Percentiles rank a stretch among this genome's conserved stretches.
Evolutionary conservation across 1,140 invertebrate genomes (phyloP).

Genomic region (Cotesia glomerata): DNA sequence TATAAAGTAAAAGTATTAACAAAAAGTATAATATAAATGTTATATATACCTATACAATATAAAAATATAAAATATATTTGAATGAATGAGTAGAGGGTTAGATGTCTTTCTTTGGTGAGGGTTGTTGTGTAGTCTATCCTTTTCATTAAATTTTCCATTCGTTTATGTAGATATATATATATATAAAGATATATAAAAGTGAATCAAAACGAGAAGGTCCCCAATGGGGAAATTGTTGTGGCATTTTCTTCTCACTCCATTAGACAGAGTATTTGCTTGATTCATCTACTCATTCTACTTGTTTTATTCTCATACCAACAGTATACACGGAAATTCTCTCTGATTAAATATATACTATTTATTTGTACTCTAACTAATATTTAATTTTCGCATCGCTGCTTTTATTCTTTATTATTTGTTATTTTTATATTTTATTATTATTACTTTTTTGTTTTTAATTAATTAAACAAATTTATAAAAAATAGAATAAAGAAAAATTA

Average conservation of each 20-base stretch:
- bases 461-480: no score
- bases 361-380: no score
- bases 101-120: constrained; percentile 31
- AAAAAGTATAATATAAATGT: no score
- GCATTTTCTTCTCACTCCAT: constrained; percentile 53
- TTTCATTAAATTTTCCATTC: no score
- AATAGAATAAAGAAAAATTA: no score
- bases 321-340: neutral
- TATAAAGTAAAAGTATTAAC: neutral
- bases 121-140: neutral
- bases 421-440: no score
- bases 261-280: constrained; percentile 43
- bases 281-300: constrained; percentile 1
- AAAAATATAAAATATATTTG: neutral
- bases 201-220: neutral
- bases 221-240: constrained; percentile 39
- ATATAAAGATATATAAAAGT: no score
- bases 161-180: no score
- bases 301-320: neutral
- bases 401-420: no score
- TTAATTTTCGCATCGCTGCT: no score
- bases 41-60: no score
- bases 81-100: neutral
- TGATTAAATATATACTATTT: constrained; percentile 13
- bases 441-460: no score